Conservation (phyloP, 2,888 invertebrate species). For the Drosophila mulleri region DNA sequence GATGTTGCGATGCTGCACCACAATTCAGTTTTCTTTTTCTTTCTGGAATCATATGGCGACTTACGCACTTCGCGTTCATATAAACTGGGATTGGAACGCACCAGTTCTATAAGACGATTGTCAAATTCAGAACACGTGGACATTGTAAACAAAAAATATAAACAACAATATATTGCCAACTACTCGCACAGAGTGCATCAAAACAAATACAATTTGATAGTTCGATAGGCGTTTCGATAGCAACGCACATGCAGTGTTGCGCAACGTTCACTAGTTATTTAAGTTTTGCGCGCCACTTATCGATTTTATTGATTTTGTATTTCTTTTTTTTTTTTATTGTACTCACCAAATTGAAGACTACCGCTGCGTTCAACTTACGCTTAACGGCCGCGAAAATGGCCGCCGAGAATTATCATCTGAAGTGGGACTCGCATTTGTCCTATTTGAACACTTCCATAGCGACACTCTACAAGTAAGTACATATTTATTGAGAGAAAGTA, state of each 20-base stretch:
- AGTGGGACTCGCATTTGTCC: constrained; percentile 94
- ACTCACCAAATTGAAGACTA: constrained; percentile 16
- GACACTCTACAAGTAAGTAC: constrained; percentile 86
- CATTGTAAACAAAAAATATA: constrained; percentile 35
- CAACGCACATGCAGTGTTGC: constrained; percentile 29
- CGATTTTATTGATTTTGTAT: constrained; percentile 62
- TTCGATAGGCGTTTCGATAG: constrained; percentile 26
- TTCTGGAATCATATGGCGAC: constrained; percentile 66
- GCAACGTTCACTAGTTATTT: constrained; percentile 9
- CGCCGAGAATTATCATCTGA: constrained; percentile 93
- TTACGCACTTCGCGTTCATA: constrained; percentile 68
- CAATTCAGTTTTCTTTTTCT: constrained; percentile 70
- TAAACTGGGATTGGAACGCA: constrained; percentile 74
- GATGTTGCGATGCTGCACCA: constrained; percentile 79
- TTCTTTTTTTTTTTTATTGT: constrained; percentile 20
- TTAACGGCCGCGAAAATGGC: constrained; percentile 70
- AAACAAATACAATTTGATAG: constrained; percentile 39
- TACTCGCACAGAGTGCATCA: constrained; percentile 28
- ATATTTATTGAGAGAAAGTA: neutral
- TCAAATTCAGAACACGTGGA: constrained; percentile 58
- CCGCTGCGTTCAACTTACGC: constrained; percentile 19
- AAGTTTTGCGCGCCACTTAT: constrained; percentile 53
- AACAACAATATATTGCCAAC: constrained; percentile 13
- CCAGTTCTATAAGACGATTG: constrained; percentile 68
- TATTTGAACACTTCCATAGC: constrained; percentile 93